Base-by-base conservation (phyloP, 2,113 vertebrate genomes). In the Lampris megalopsis region DNA sequence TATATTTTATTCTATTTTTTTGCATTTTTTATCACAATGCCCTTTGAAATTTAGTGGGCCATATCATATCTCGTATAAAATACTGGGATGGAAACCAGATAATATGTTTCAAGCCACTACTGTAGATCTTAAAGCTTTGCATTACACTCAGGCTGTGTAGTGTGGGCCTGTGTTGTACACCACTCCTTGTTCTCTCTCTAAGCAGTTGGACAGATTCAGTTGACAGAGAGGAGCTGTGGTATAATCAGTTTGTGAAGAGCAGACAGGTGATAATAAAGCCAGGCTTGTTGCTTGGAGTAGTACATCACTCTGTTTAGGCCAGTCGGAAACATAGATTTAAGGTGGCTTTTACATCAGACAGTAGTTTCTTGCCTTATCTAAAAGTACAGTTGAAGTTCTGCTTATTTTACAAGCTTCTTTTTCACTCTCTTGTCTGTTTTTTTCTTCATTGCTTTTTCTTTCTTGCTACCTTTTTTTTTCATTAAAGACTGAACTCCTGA, bases 261-360 rank as follows among this genome's bases (percentile, higher is more conserved):
- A 79, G 83, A 82, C 63, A 79, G 77, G 76, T 68, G 73, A 86
- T 89, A 87, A 90, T 90, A 89, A 86, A 87, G 86, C 75, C 72
- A 24, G 81, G 68, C 50, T 11, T n/a, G 73, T 5, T 53, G 70
- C 80, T 84, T 38, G 64, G 68, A 75, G 83, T 73, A 82, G 57
- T 79, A 73, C 58, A 87, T 84, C 83, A 73, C 80, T 78, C 52
- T 83, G 87, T 65, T 82, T 80, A 82, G 77, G 52, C 40, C 71
- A 62, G 73, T 77, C 70, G 11, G 1, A 79, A 60, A 71, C 69
- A 6, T 67, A 79, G 82, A 77, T 76, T 84, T 78, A 86, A 77
- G 81, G 79, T 72, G 82, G 83, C 80, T 89, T 82, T 88, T 84
- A 83, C 87, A 86, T 76, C 50, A 81, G 62, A 84, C 52, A 77